A percentile compares a stretch with the other conserved stretches of the same genome.
Conservation (phyloP, 2,797 vertebrate genomes). For the Melanotaenia boesemani region DNA sequence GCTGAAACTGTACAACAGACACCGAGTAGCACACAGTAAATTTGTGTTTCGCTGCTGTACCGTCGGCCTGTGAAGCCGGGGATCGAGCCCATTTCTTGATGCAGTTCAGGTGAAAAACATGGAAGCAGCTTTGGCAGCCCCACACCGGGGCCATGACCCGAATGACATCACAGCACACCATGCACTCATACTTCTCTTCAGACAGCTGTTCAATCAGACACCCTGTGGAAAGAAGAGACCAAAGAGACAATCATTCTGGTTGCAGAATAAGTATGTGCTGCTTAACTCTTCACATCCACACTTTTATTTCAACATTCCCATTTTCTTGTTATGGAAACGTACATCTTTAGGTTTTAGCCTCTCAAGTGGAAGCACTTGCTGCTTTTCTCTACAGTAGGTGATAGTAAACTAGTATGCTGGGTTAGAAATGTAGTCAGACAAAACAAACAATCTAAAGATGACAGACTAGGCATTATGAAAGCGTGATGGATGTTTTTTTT, state of each 20-base stretch:
- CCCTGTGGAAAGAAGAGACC: slow-evolving; percentile 76
- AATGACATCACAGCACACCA: slow-evolving; percentile 97
- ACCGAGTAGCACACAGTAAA: neutral
- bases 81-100: slow-evolving; percentile 99
- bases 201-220: slow-evolving; percentile 96
- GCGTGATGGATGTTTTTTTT: too few relatives aligned
- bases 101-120: slow-evolving; percentile 97
- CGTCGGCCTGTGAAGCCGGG: slow-evolving; percentile 95
- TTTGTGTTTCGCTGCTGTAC: slow-evolving; percentile 67
- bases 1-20: neutral
- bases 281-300: neutral
- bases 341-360: too few relatives aligned
- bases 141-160: slow-evolving; percentile 92
- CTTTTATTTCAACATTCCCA: too few relatives aligned
- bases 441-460: neutral
- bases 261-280: neutral
- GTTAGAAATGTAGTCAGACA: too few relatives aligned
- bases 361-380: too few relatives aligned
- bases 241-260: neutral
- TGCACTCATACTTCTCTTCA: slow-evolving; percentile 97
- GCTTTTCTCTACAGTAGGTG: too few relatives aligned
- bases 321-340: too few relatives aligned
- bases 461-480: too few relatives aligned
- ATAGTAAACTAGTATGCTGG: too few relatives aligned
- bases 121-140: slow-evolving; percentile 97